phyloP scores from a whole-genome alignment of 1,140 invertebrate genomes.

The Anastrepha obliqua region DNA sequence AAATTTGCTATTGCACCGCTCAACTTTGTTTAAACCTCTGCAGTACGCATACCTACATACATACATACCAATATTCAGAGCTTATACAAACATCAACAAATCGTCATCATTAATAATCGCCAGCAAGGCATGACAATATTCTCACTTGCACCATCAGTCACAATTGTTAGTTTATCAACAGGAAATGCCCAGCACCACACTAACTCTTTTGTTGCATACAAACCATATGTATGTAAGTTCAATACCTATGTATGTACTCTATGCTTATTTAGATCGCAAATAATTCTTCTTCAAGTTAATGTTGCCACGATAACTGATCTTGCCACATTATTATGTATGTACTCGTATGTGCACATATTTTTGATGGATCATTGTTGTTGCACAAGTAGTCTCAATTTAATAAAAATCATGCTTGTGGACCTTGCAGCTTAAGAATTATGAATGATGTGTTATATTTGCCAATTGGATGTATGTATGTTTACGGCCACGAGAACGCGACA shows the following conservation, averaged over 20 bases:
- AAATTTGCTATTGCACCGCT: too few relatives aligned
- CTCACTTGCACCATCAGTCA: neutral
- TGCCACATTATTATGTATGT: neutral
- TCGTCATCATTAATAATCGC: slow-evolving; percentile 74
- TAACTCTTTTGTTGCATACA: too few relatives aligned
- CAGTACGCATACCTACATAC: too few relatives aligned
- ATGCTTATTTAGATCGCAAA: neutral
- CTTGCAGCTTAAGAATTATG: slow-evolving; percentile 65
- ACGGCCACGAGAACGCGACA: slow-evolving; percentile 53
- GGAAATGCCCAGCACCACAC: too few relatives aligned
- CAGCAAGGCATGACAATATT: neutral
- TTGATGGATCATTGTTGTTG: neutral
- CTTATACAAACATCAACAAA: slow-evolving; percentile 74
- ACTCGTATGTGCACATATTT: too few relatives aligned
- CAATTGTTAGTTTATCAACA: slow-evolving; percentile 68
- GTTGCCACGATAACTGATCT: neutral
- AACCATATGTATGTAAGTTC: neutral
- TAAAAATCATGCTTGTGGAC: neutral
- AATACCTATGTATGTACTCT: too few relatives aligned
- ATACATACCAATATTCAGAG: slow-evolving; percentile 49
- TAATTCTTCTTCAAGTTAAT: neutral
- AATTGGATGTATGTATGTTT: slow-evolving; percentile 69
- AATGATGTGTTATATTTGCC: slow-evolving; percentile 74
- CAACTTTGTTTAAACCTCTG: too few relatives aligned
- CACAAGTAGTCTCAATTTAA: neutral